These are phyloP conservation scores for Micromys minutus DNA, from an alignment of 2,113 vertebrate genomes.

Conservation along the genomic window DNA sequence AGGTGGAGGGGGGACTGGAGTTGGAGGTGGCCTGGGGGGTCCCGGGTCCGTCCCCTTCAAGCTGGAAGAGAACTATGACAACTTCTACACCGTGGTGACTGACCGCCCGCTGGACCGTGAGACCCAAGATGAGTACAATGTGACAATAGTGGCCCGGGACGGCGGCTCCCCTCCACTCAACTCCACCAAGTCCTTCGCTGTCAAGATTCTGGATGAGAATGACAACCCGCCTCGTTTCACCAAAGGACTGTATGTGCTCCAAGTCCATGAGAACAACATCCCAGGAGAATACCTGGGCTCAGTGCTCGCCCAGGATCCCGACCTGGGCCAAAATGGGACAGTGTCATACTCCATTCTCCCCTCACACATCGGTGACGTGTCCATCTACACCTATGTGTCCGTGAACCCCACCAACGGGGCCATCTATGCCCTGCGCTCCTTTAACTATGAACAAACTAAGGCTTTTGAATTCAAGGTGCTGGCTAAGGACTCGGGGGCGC, in stretches of 20 bases:
- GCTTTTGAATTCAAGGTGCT: constrained; percentile 98
- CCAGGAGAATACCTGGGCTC: constrained; percentile 98
- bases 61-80: constrained; percentile 98
- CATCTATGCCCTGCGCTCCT: constrained; percentile 97
- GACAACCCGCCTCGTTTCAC: constrained; percentile 97
- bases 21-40: constrained; percentile 69
- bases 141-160: constrained; percentile 97
- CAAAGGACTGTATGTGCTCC: constrained; percentile 96
- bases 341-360: constrained; percentile 98
- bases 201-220: constrained; percentile 97
- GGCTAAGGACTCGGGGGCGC: constrained; percentile 96
- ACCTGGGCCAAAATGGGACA: constrained; percentile 96
- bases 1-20: constrained; percentile 83
- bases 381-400: constrained; percentile 97
- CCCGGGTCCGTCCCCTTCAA: constrained; percentile 91
- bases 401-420: constrained; percentile 98
- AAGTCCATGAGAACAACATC: constrained; percentile 98
- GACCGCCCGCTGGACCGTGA: constrained; percentile 96
- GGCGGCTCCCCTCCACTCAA: constrained; percentile 95
- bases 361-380: constrained; percentile 96
- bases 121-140: constrained; percentile 96
- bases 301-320: constrained; percentile 96
- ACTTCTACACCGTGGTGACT: constrained; percentile 97
- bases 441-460: constrained; percentile 99
- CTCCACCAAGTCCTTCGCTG: constrained; percentile 96